Percentiles rank a stretch among this genome's conserved stretches.
Conservation (phyloP, 2,888 invertebrate species). For the Epirrhoe alternata region DNA sequence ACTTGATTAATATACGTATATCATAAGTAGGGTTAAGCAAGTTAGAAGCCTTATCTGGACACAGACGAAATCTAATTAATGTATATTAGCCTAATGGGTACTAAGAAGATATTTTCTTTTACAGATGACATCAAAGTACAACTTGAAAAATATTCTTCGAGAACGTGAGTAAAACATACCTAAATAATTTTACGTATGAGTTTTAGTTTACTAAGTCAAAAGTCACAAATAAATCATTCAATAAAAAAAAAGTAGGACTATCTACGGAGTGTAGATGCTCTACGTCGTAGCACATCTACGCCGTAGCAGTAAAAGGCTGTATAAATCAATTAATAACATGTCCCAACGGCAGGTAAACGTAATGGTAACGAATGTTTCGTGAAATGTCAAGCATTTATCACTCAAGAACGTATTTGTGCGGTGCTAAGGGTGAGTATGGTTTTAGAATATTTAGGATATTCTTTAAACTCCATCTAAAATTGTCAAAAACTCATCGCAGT, state of each 20-base stretch:
- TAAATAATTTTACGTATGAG: too few relatives aligned
- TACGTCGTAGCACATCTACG: conserved; percentile 23
- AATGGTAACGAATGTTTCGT: conserved; percentile 51
- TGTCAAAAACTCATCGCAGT: too few relatives aligned
- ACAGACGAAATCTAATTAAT: too few relatives aligned
- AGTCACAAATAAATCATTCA: too few relatives aligned
- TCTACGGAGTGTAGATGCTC: conserved; percentile 12
- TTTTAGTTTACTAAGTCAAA: too few relatives aligned
- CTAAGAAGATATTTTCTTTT: conserved; percentile 9
- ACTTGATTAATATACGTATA: too few relatives aligned
- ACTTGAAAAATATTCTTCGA: conserved; percentile 5
- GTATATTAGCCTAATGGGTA: too few relatives aligned
- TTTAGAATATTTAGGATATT: conserved; percentile 13
- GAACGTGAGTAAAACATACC: conserved; percentile 14
- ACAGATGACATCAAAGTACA: conserved; percentile 18
- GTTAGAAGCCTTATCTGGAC: too few relatives aligned
- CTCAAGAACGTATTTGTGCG: conserved; percentile 45
- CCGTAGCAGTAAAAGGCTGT: conserved; percentile 17
- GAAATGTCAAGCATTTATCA: conserved; percentile 60
- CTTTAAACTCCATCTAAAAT: too few relatives aligned
- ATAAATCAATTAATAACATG: conserved; percentile 43
- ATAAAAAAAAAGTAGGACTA: not conserved
- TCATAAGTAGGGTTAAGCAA: too few relatives aligned
- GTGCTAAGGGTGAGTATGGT: conserved; percentile 35
- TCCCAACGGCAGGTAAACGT: conserved; percentile 41